phyloP scores from a whole-genome alignment of 2,888 invertebrate species.

The Napeogenes inachia region DNA sequence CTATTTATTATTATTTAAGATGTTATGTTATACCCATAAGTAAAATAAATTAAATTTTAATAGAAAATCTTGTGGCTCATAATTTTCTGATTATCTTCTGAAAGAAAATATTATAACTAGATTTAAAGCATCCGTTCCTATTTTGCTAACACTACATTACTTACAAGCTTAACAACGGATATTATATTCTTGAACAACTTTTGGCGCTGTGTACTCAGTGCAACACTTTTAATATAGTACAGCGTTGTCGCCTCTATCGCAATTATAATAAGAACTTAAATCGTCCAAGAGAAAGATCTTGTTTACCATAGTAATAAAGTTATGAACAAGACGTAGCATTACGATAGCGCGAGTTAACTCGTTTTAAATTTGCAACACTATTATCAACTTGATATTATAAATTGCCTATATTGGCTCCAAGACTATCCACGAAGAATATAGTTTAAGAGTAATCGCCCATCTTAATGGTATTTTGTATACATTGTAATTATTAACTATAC shows the following conservation, averaged over 20 bases:
- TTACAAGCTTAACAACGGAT: constrained; percentile 32
- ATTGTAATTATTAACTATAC: no score
- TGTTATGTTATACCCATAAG: no score
- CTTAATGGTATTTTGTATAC: not conserved
- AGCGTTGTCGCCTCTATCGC: constrained; percentile 12
- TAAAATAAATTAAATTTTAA: no score
- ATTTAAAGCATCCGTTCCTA: not conserved
- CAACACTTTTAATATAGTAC: constrained; percentile 20
- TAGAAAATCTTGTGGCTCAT: no score
- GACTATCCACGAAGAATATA: not conserved
- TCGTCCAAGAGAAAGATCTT: constrained; percentile 8
- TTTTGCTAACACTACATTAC: constrained; percentile 18
- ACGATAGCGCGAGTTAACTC: constrained; percentile 22
- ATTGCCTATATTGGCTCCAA: constrained; percentile 4
- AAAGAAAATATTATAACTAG: no score
- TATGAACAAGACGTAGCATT: constrained; percentile 26
- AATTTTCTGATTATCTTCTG: no score
- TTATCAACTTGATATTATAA: constrained; percentile 4
- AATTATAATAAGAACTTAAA: constrained; percentile 4
- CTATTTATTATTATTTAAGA: no score
- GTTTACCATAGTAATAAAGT: constrained; percentile 23
- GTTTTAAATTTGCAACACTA: constrained; percentile 23
- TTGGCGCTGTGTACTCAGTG: constrained; percentile 28
- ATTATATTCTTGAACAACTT: constrained; percentile 42
- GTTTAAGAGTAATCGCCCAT: not conserved